Evolutionary conservation across 2,113 vertebrate species (phyloP), one percentile per base, ranked within the genome.

Genomic region (Grammomys surdaster): DNA sequence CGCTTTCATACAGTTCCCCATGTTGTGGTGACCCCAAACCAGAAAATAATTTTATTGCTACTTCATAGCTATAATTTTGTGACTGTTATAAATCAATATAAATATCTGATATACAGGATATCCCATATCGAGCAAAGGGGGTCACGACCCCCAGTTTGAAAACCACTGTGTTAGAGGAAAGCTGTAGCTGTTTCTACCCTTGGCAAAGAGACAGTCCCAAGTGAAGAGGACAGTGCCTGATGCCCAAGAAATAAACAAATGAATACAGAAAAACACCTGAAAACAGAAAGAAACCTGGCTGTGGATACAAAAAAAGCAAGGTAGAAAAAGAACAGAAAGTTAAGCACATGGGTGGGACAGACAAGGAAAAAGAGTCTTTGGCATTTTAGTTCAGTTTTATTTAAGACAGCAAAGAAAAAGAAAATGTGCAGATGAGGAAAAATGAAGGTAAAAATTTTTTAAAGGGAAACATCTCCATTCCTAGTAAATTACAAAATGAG

Each of bases 401-500:
- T 80, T 56, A 54, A 56, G 77, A 80, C 17, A 36, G 8, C 31
- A 80, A 54, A 33, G 46, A 54, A 54, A 78, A 56, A 6, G 16
- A 22, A 56, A n/a, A 58, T 14, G 65, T 1, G 19, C 24, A 46
- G 28, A 73, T 60, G 48, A 84, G 9, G 17, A 17, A 48, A 93
- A 56, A 80, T 1, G 12, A 65, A 89, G 43, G 13, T 48, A n/a
- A n/a, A 81, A 78, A 31, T 4, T 7, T 65, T 63, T 43, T 20
- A 48, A 33, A n/a, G 33, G 0, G 65, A 70, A 75, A 80, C 58
- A 73, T 17, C 36, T 36, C 63, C 22, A 90, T 58, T 51, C 54
- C 22, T 43, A 76, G 54, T 73, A 95, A 88, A 93, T 96, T 13
- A 72, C 77, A 67, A 56, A 95, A 67, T 13, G 4, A 94, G 95